Conservation (phyloP, 2,113 vertebrate genomes). For the Cariama cristata region DNA sequence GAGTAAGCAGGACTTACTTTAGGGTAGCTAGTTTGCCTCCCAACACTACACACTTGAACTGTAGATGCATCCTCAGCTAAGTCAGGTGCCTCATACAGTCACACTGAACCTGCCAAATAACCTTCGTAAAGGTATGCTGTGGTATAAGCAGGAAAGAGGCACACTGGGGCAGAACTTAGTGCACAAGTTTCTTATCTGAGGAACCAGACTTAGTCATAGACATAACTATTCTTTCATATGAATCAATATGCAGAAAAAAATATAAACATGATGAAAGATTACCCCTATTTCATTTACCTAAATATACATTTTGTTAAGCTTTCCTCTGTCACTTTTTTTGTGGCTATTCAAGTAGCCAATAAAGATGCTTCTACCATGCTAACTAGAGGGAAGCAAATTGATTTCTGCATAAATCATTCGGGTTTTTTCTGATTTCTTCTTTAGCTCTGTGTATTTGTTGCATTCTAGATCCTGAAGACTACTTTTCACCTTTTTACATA, state of each 20-base stretch:
- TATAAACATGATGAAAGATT: not conserved
- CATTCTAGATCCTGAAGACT: not conserved
- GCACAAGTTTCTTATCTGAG: not conserved
- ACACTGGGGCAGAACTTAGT: not conserved
- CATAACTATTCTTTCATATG: not conserved
- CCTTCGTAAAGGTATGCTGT: fast-evolving
- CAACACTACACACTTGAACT: not conserved
- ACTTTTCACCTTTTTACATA: not conserved
- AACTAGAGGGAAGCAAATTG: not conserved
- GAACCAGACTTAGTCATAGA: not conserved
- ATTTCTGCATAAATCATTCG: not conserved
- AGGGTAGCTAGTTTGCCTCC: not conserved
- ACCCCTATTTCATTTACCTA: not conserved
- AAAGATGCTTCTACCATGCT: not conserved
- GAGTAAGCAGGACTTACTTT: not conserved
- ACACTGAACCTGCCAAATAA: not conserved
- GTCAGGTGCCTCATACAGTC: not conserved
- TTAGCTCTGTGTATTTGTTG: not conserved
- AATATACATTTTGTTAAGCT: not conserved
- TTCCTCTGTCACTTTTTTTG: not conserved
- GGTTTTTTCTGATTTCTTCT: not conserved
- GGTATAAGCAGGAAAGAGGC: not conserved
- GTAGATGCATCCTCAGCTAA: not conserved
- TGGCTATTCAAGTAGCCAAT: not conserved
- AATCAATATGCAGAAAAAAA: not conserved